Evolutionary conservation across 1,140 invertebrate genomes (phyloP), one percentile per base, ranked within the genome.

Genomic region (Anagrus nilaparvatae): DNA sequence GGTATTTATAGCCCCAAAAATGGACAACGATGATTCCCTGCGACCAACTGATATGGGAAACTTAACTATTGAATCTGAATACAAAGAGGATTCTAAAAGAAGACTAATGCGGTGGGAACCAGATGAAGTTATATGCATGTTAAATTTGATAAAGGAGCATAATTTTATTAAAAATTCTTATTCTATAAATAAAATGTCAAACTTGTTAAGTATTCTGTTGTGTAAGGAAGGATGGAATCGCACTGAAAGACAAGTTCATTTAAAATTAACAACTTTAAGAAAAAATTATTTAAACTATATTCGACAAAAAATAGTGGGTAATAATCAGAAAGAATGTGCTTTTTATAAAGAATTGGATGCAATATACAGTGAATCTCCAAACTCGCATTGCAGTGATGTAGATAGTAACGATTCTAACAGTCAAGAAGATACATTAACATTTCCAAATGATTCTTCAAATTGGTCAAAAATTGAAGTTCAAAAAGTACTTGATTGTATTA

Each of bases 121-220:
- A 21, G 56, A 56, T 18, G 56, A 58, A 41, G 34, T 52, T 7
- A 38, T 49, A 1, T 43, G 44, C 1, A 48, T 58, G 45, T 19
- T 58, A 14, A 49, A 49, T 27, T 31, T 58, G 2, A 54, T 58
- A 5, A 51, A 51, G 14, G 51, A 58, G 16, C 49, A 58, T 33
- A 54, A 52, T 35, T 42, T 58, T 14, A 7, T 56, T 8, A 44
- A 44, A 18, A 42, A 42, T 17, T 6, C 39, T 5, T 52, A 51
- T 10, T 49, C 50, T 3, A 49, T 56, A 21, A 27, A 29, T 14
- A 48, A 54, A 31, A 33, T 58, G 14, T 51, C 52, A 5, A 44
- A 48, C 29, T 39, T 48, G 2, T 29, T 56, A 9, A 12, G 40
- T 1, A 46, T 49, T 17, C 45, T 51, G 1, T 46, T 58, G 52